Evolutionary conservation across 2,797 vertebrate genomes (phyloP).

Genomic region (Urophycis tenuis): DNA sequence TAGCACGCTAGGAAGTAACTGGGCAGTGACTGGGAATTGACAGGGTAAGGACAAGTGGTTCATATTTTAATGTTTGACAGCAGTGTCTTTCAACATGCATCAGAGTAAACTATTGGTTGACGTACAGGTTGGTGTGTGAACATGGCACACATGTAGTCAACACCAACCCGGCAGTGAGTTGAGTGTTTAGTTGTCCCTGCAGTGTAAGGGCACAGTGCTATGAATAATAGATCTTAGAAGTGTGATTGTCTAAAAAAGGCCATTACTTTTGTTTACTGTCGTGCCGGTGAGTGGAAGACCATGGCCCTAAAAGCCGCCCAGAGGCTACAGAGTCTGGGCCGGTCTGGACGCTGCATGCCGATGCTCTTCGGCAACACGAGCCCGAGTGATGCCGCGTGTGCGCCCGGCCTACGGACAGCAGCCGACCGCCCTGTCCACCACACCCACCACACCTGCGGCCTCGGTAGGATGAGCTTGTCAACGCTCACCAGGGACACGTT

Average conservation of each 20-base stretch:
- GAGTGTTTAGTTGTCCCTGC: too few species aligned
- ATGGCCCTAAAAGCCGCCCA: conserved; percentile 64
- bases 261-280: not conserved
- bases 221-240: too few species aligned
- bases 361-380: conserved; percentile 17
- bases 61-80: not conserved
- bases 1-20: too few species aligned
- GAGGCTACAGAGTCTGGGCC: conserved; percentile 40
- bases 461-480: conserved; percentile 40
- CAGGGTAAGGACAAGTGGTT: not conserved
- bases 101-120: too few species aligned
- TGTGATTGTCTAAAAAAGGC: not conserved
- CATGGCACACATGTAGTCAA: too few species aligned
- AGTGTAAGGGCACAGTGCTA: too few species aligned
- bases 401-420: conserved; percentile 24
- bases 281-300: not conserved
- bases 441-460: not conserved
- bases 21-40: too few species aligned
- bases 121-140: too few species aligned
- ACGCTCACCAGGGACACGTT: conserved; percentile 55
- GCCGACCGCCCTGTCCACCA: conserved; percentile 15
- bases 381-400: conserved; percentile 27
- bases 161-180: too few species aligned
- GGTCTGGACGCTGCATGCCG: conserved; percentile 8
- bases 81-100: too few species aligned